phyloP scores from a whole-genome alignment of 2,113 vertebrate species.

The Pituophis catenifer region DNA sequence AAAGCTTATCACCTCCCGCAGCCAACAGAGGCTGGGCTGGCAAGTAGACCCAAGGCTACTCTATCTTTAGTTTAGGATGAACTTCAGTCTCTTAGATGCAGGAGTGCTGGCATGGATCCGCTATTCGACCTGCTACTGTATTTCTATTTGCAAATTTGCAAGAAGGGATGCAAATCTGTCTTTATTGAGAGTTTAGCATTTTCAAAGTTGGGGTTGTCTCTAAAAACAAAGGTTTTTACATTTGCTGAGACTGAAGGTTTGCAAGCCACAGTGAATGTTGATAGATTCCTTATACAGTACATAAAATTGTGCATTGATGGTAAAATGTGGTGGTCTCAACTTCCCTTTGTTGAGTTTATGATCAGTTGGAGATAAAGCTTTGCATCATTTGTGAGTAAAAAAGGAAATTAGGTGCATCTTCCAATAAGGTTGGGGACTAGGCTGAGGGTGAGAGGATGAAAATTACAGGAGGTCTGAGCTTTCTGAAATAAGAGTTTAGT shows the following conservation, averaged over 20 bases:
- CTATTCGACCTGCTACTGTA: not conserved
- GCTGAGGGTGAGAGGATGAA: not conserved
- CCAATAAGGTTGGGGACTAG: not conserved
- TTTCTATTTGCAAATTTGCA: not conserved
- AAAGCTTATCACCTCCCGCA: not conserved
- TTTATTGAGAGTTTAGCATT: not conserved
- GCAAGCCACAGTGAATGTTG: not conserved
- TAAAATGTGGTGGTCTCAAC: not conserved
- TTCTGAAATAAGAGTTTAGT: not conserved
- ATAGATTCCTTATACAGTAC: not conserved
- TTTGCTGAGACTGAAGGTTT: not conserved
- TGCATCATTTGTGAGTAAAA: not conserved
- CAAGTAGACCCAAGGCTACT: not conserved
- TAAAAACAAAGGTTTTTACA: not conserved
- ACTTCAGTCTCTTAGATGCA: not conserved
- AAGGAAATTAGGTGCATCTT: not conserved
- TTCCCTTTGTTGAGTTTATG: not conserved
- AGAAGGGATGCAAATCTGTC: not conserved
- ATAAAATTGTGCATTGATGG: too few relatives aligned
- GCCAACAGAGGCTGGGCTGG: not conserved
- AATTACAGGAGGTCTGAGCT: slow-evolving; percentile 11
- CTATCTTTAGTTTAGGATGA: not conserved
- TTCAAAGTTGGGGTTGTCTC: not conserved
- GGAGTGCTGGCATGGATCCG: not conserved
- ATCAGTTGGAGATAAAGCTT: not conserved